phyloP scores from a whole-genome alignment of 2,113 vertebrate genomes.

The Tricholaema leucomelas region DNA sequence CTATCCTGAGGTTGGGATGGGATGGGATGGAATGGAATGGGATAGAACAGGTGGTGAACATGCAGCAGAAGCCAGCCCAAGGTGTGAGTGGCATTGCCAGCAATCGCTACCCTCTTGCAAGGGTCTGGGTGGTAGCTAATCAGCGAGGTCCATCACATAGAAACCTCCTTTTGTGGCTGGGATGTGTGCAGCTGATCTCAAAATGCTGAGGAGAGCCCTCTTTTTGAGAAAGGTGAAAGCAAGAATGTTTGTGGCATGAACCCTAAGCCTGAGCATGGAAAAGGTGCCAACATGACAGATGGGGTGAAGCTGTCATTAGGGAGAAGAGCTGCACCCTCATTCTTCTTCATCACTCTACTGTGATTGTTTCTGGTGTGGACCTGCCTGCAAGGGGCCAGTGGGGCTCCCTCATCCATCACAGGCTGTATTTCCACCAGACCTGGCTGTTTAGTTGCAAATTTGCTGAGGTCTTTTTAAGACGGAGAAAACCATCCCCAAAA shows the following conservation, averaged over 20 bases:
- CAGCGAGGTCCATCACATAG: background rate
- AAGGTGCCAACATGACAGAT: background rate
- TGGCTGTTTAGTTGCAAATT: background rate
- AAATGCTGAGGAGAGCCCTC: background rate
- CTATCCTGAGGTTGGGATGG: background rate
- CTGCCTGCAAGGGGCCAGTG: background rate
- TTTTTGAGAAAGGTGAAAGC: background rate
- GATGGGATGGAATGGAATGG: background rate
- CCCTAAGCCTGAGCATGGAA: background rate
- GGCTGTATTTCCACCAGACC: background rate
- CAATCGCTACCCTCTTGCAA: background rate
- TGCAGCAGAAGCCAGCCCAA: background rate
- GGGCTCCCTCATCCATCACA: background rate
- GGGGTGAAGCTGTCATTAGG: background rate
- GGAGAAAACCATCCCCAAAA: background rate
- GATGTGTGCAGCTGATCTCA: background rate
- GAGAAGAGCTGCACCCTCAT: background rate
- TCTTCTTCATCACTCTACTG: fast-evolving
- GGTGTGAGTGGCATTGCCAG: background rate
- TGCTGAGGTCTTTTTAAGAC: background rate
- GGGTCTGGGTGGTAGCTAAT: background rate
- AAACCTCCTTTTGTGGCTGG: background rate
- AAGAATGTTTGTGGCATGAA: background rate
- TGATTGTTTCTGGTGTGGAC: no score
- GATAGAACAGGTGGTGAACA: background rate